Evolutionary conservation across 2,888 invertebrate species (phyloP), one percentile per base, ranked within the genome.

Genomic region (Siphonodentalium dalli): DNA sequence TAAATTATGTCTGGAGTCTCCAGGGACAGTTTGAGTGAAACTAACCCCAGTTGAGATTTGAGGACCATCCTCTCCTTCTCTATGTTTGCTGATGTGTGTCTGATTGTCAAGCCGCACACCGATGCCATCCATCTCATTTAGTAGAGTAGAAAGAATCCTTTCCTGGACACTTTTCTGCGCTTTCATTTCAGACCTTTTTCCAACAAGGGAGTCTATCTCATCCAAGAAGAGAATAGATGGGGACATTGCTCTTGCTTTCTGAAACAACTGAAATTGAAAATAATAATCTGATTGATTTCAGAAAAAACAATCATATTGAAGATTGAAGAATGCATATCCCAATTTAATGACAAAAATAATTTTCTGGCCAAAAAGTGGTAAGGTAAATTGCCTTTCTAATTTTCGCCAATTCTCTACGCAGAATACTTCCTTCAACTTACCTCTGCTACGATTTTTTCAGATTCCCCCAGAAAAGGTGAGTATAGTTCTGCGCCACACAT

Each of bases 121-220:
- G 54, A 88, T 83, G 11, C 88, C 88, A 78, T 88, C 88, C 86
- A 88, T 87, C 80, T 88, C 87, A 38, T 86, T 87, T 7, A 88
- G 82, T 27, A 88, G 81, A 0, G 87, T 84, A 3, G 88, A 86
- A 21, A 88, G 75, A 34, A 88, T 85, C 44, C 87, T 83, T 49
- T 86, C 84, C 65, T 87, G 86, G 0, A 86, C 84, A 43, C 85
- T 85, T 8, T 65, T 58, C 6, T 61, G 53, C 6, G 58, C 50
- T 4, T 70, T 66, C 4, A 63, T 63, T 20, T 76, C 71, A 2
- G 68, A 63, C 27, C 83, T 66, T 40, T 75, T 78, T 7, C 83
- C 82, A 20, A 83, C 79, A 34, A 83, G 72, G 9, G 82, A 75
- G 56, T 84, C 84, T 48, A 88, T 85, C 82, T 88, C 88, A 77